Evolutionary conservation across 2,113 vertebrate species (phyloP).

Genomic region (Lasiurus borealis): DNA sequence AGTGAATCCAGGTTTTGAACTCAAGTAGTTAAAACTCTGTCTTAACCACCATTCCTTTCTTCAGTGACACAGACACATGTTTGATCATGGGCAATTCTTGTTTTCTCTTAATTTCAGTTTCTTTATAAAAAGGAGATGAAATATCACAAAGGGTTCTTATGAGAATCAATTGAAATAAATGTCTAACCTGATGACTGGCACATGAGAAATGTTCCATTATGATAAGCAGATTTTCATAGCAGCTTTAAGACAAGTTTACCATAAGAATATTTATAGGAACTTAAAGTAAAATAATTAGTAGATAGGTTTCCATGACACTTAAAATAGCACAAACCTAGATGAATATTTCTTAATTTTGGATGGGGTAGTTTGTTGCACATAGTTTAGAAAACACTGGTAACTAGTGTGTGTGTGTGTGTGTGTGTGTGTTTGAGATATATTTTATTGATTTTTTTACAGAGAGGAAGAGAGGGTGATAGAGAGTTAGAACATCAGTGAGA

Average conservation of each 20-base stretch:
- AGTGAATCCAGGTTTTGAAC: slow-evolving; percentile 11
- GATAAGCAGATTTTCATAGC: slow-evolving; percentile 56
- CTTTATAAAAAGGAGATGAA: slow-evolving; percentile 35
- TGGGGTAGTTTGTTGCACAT: slow-evolving; percentile 15
- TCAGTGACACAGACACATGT: not conserved
- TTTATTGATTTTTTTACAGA: too few relatives aligned
- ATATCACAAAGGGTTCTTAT: slow-evolving; percentile 4
- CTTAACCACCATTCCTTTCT: slow-evolving; percentile 11
- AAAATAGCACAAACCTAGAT: slow-evolving; percentile 23
- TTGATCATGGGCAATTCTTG: slow-evolving; percentile 8
- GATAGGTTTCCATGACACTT: slow-evolving; percentile 48
- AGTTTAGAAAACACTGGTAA: slow-evolving; percentile 48
- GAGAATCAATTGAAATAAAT: slow-evolving; percentile 50
- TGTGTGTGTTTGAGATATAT: not conserved
- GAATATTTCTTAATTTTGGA: slow-evolving; percentile 61
- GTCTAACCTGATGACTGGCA: not conserved
- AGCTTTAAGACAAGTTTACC: slow-evolving; percentile 52
- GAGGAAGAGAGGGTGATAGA: too few relatives aligned
- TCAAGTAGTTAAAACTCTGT: not conserved
- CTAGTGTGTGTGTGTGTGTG: not conserved
- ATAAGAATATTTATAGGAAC: slow-evolving; percentile 37
- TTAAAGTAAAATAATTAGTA: slow-evolving; percentile 46
- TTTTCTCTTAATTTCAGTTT: slow-evolving; percentile 1
- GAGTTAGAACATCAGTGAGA: too few relatives aligned
- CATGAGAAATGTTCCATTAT: not conserved